Percentiles rank a stretch among this genome's conserved stretches.
Evolutionary conservation across 2,113 vertebrate genomes (phyloP).

Genomic region (Loxodonta africana): DNA sequence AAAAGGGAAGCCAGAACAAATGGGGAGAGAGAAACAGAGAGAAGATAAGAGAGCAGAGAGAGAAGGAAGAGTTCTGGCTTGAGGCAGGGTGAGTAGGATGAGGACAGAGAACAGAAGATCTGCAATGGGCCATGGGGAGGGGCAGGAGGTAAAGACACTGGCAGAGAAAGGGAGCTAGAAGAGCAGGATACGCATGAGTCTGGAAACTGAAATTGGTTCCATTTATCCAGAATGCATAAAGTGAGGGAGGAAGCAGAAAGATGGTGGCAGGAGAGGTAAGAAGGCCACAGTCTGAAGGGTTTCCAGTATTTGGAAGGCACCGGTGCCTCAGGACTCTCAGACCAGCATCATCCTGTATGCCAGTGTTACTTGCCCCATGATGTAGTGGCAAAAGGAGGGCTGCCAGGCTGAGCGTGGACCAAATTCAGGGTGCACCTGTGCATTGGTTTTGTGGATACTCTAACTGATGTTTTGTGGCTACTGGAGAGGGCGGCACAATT

Average conservation of each 20-base stretch:
- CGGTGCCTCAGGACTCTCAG: neutral
- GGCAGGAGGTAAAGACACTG: fast-evolving
- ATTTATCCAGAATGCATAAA: neutral
- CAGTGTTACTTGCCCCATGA: neutral
- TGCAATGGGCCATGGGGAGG: fast-evolving
- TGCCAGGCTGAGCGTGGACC: neutral
- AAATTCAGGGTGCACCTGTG: fast-evolving
- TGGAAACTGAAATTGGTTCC: neutral
- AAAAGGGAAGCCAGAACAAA: neutral
- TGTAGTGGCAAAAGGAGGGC: fast-evolving
- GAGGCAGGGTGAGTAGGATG: fast-evolving
- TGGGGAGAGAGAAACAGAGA: too few species aligned
- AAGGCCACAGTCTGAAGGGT: neutral
- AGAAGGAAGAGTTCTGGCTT: fast-evolving
- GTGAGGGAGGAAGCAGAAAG: fast-evolving
- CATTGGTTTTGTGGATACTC: fast-evolving
- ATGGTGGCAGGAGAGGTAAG: neutral
- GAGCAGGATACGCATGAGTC: fast-evolving
- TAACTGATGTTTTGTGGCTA: too few species aligned
- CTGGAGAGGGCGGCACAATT: neutral
- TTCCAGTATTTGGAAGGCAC: fast-evolving
- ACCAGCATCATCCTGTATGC: too few species aligned
- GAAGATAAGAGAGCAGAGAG: neutral
- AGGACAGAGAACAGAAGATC: neutral
- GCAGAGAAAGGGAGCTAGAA: fast-evolving